A percentile compares a stretch with the other conserved stretches of the same genome.
Evolutionary conservation across 1,140 invertebrate genomes (phyloP).

Genomic region (Drosophila micromelanica): DNA sequence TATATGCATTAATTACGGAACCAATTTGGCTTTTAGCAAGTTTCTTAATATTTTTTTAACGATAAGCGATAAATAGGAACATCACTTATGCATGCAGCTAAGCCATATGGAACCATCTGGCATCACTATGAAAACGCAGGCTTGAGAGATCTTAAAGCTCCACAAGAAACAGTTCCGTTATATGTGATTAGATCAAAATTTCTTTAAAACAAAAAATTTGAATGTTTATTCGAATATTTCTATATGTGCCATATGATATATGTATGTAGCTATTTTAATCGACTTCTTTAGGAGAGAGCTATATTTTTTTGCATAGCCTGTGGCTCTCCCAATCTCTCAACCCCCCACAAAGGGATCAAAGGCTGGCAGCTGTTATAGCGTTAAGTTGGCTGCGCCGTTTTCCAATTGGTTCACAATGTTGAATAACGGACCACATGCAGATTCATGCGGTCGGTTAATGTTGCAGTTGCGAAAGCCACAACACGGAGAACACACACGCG

Average conservation of each 20-base stretch:
- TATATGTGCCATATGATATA: too few relatives aligned
- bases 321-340: too few relatives aligned
- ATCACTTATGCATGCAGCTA: not conserved
- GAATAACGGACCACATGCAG: constrained; percentile 8
- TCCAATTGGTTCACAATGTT: constrained; percentile 35
- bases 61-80: not conserved
- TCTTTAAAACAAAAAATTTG: too few relatives aligned
- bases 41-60: constrained; percentile 16
- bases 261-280: too few relatives aligned
- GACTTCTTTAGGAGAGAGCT: too few relatives aligned
- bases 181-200: too few relatives aligned
- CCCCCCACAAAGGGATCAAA: constrained; percentile 3
- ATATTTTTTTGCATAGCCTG: too few relatives aligned
- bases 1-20: constrained; percentile 34
- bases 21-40: constrained; percentile 22
- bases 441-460: constrained; percentile 6
- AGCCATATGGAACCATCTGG: constrained; percentile 9
- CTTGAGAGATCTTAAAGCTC: too few relatives aligned
- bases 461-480: constrained; percentile 54
- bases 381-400: constrained; percentile 1
- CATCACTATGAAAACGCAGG: constrained; percentile 6
- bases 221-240: too few relatives aligned
- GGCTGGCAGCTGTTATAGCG: not conserved
- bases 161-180: too few relatives aligned
- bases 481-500: constrained; percentile 42